Evolutionary conservation across 2,888 invertebrate genomes (phyloP), one percentile per base, ranked within the genome.

Genomic region (Acrobasis consociella): DNA sequence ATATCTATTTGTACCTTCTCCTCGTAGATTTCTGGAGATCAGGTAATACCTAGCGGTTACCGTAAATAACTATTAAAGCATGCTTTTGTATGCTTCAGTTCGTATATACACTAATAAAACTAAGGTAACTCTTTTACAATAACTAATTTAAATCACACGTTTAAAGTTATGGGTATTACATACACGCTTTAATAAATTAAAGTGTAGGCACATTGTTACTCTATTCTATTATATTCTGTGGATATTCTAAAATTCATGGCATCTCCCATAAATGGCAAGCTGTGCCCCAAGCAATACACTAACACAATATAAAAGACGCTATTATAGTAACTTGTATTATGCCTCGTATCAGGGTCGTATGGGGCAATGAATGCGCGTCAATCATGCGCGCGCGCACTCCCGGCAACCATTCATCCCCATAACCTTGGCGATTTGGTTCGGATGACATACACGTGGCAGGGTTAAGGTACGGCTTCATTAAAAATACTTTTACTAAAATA

Each of bases 361-460:
- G 10, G 17, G 31, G 55, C 53, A 16, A 9, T 65, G 72, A 71
- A 72, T 68, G 67, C 69, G 58, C 68, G 71, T 72, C 73, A 72
- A 72, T 71, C 68, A 67, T 72, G 72, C 70, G 73, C 72, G 66
- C 67, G 68, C 69, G 74, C 75, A 73, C 67, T 69, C 63, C 62
- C 63, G 65, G 61, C 66, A 46, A 64, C 67, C 67, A 66, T 67
- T 67, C 66, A 77, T 76, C 79, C 81, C 81, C 74, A 67, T 70
- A 74, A 75, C 80, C 79, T 82, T 77, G 79, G 65, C 67, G 68
- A 72, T 76, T 77, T 59, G 49, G 51, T 62, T 64, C 60, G 37
- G 51, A 61, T 61, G 64, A 62, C 61, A 46, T 61, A 81, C 82
- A 82, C 82, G 82, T 81, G 82, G 72, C 72, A 69, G 49, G 56